Percentiles rank a stretch among this genome's conserved stretches.
phyloP scores from a whole-genome alignment of 2,113 vertebrate genomes.

The Cyanistes caeruleus region DNA sequence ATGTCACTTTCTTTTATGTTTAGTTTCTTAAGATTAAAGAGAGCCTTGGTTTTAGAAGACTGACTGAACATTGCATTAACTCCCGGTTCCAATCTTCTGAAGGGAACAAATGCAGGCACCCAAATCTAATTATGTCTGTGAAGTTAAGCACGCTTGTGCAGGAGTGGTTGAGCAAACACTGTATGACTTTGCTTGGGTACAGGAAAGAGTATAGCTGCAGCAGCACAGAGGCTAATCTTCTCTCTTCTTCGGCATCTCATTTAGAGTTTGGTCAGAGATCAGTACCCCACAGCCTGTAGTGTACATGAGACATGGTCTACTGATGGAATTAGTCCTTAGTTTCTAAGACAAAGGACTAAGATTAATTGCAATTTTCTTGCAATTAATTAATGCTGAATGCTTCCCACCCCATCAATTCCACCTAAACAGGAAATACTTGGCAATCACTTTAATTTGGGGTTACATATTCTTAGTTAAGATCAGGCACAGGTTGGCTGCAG shows the following conservation, averaged over 20 bases:
- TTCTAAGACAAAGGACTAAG: too few species aligned
- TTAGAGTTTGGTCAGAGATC: not conserved
- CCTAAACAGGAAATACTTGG: not conserved
- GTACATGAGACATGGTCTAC: not conserved
- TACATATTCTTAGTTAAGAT: not conserved
- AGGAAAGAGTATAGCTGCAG: not conserved
- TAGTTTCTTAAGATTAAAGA: constrained; percentile 24
- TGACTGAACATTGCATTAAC: constrained; percentile 33
- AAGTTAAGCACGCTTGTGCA: not conserved
- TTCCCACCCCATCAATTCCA: not conserved
- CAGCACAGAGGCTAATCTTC: not conserved
- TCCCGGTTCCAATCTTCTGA: not conserved
- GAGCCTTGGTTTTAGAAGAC: not conserved
- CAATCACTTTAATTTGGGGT: not conserved
- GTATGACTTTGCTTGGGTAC: not conserved
- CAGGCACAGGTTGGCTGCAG: not conserved
- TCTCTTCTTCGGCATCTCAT: not conserved
- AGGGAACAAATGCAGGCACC: not conserved
- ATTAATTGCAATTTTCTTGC: too few species aligned
- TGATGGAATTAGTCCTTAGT: not conserved
- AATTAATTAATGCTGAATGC: too few species aligned
- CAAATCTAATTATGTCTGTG: constrained; percentile 16
- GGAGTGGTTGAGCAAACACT: not conserved
- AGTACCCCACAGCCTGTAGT: not conserved
- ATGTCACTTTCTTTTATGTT: constrained; percentile 34